These are phyloP conservation scores for Noctua pronuba DNA, from an alignment of 2,888 invertebrate species.

Conservation along the genomic window DNA sequence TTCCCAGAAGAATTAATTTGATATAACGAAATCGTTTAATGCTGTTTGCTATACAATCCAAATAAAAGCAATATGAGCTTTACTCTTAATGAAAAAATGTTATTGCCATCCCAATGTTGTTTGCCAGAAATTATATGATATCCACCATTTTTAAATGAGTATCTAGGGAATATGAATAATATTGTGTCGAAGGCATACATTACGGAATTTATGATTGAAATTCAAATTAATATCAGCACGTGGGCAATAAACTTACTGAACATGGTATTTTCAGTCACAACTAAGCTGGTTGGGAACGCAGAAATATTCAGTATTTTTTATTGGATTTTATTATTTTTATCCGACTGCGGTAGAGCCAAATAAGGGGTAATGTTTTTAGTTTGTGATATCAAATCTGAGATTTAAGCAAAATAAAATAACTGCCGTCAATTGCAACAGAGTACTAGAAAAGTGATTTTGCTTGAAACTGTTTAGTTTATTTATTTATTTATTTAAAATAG, in stretches of 20 bases:
- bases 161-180: slow-evolving; percentile 1
- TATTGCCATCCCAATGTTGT: not conserved
- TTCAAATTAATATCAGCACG: slow-evolving; percentile 14
- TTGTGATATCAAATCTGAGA: not conserved
- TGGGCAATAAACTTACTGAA: not conserved
- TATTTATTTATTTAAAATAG: too few relatives aligned
- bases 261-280: not conserved
- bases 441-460: not conserved
- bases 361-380: not conserved
- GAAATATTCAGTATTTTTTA: not conserved
- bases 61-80: slow-evolving; percentile 22
- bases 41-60: slow-evolving; percentile 5
- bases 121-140: slow-evolving; percentile 14
- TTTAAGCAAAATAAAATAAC: not conserved
- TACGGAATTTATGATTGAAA: slow-evolving; percentile 12
- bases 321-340: not conserved
- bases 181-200: slow-evolving; percentile 7
- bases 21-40: slow-evolving; percentile 15
- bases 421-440: not conserved
- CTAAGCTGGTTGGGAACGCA: not conserved
- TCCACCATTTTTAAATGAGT: slow-evolving; percentile 3
- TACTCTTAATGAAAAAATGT: slow-evolving; percentile 29
- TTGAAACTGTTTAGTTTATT: too few relatives aligned
- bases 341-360: not conserved
- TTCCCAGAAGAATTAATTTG: slow-evolving; percentile 22